These are phyloP conservation scores for Euthynnus affinis DNA, from an alignment of 2,797 vertebrate genomes.

Conservation along the genomic window DNA sequence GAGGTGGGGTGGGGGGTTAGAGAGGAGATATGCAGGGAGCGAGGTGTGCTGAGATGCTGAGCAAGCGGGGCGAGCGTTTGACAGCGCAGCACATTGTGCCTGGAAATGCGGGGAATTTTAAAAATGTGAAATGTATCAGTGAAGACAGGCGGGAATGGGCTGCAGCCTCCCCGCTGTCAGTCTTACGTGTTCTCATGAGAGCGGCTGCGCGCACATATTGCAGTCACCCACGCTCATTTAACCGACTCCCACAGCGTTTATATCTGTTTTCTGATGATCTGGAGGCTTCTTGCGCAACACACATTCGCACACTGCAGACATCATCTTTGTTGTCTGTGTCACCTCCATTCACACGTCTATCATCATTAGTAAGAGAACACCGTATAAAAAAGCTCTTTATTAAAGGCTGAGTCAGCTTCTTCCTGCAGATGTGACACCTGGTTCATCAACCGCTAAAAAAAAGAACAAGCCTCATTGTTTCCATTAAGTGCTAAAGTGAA, in stretches of 20 bases:
- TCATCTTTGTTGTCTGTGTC: slow-evolving; percentile 43
- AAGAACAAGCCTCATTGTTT: slow-evolving; percentile 80
- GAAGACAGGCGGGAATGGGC: slow-evolving; percentile 55
- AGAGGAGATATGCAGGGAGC: background rate
- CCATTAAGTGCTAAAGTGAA: slow-evolving; percentile 51
- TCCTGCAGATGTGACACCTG: slow-evolving; percentile 83
- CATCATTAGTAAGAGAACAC: slow-evolving; percentile 49
- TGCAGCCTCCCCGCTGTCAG: slow-evolving; percentile 34
- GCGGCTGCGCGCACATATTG: background rate
- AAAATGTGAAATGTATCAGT: slow-evolving; percentile 49
- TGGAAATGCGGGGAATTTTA: slow-evolving; percentile 46
- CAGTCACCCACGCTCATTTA: slow-evolving; percentile 11
- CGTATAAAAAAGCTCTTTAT: slow-evolving; percentile 65
- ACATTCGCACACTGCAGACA: slow-evolving; percentile 31
- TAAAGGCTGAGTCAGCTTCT: slow-evolving; percentile 76
- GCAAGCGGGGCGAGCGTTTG: slow-evolving; percentile 61
- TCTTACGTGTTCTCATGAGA: slow-evolving; percentile 24
- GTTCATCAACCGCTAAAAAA: slow-evolving; percentile 60
- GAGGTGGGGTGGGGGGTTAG: too few species aligned
- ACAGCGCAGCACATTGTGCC: slow-evolving; percentile 59
- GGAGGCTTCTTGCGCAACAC: background rate
- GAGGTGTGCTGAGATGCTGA: slow-evolving; percentile 64
- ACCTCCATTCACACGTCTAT: slow-evolving; percentile 52
- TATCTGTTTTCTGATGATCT: slow-evolving; percentile 19
- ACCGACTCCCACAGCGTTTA: background rate